Percentiles rank a stretch among this genome's conserved stretches.
Conservation (phyloP, 2,113 vertebrate species). For the Pteruthius melanotis region DNA sequence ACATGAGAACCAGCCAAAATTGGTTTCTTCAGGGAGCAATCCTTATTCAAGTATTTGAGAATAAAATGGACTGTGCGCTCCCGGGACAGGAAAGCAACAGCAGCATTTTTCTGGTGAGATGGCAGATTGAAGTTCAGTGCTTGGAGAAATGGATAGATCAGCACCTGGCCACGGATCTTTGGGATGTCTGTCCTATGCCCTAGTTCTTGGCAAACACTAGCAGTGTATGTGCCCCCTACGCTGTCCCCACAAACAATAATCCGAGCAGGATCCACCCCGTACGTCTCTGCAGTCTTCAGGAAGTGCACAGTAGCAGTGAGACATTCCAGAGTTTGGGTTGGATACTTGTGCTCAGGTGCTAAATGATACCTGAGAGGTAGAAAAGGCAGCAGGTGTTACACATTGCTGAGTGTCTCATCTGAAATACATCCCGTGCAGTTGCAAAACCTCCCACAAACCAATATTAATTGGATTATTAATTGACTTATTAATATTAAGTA, state of each 20-base stretch:
- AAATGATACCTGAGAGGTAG: background rate
- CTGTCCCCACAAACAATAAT: conserved; percentile 11
- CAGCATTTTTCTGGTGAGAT: conserved; percentile 28
- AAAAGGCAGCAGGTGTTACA: background rate
- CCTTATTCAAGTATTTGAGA: conserved; percentile 11
- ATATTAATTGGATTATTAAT: too few species aligned
- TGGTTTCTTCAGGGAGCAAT: background rate
- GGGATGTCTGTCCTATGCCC: background rate
- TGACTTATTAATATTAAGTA: too few species aligned
- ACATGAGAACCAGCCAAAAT: background rate
- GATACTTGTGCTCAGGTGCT: background rate
- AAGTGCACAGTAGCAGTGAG: background rate
- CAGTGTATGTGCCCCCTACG: background rate
- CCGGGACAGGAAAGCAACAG: background rate
- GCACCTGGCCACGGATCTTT: conserved; percentile 21
- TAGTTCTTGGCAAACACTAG: background rate
- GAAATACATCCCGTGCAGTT: background rate
- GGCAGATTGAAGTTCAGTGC: background rate
- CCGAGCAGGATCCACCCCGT: background rate
- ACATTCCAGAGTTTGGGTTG: background rate
- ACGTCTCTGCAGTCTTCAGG: background rate
- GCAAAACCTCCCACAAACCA: background rate
- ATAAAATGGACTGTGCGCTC: background rate
- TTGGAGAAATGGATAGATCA: conserved; percentile 14
- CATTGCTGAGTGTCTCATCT: background rate